These are phyloP conservation scores for Fabriciana adippe DNA, from an alignment of 2,888 invertebrate species.

Conservation along the genomic window DNA sequence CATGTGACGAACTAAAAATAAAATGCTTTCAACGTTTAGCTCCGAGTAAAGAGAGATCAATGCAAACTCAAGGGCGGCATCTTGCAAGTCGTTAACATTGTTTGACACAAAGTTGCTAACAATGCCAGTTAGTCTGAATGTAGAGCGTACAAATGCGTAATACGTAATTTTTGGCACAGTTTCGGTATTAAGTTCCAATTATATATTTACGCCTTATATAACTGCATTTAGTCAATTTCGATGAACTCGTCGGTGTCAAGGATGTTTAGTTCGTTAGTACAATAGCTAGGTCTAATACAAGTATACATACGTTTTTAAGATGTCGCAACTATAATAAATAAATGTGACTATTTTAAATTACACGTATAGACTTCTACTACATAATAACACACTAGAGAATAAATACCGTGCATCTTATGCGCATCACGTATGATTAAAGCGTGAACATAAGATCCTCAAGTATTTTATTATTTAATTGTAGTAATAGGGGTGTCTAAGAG, in stretches of 20 bases:
- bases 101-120: slow-evolving; percentile 21
- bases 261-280: slow-evolving; percentile 7
- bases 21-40: slow-evolving; percentile 6
- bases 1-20: slow-evolving; percentile 15
- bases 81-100: slow-evolving; percentile 17
- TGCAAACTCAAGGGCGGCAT: slow-evolving; percentile 21
- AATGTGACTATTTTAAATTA: too few relatives aligned
- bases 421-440: too few relatives aligned
- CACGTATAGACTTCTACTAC: too few relatives aligned
- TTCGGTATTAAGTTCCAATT: slow-evolving; percentile 59
- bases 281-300: neutral
- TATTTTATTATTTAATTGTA: too few relatives aligned
- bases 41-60: slow-evolving; percentile 16
- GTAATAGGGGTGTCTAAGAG: too few relatives aligned
- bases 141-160: slow-evolving; percentile 15
- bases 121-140: slow-evolving; percentile 17
- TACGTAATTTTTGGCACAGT: slow-evolving; percentile 54
- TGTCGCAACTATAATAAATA: neutral
- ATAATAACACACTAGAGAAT: too few relatives aligned
- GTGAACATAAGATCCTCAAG: too few relatives aligned
- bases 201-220: slow-evolving; percentile 51
- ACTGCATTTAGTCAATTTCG: slow-evolving; percentile 19
- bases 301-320: neutral
- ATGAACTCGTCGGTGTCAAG: slow-evolving; percentile 32
- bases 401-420: too few relatives aligned